phyloP scores from a whole-genome alignment of 2,888 invertebrate genomes.

The Volucella inflata region DNA sequence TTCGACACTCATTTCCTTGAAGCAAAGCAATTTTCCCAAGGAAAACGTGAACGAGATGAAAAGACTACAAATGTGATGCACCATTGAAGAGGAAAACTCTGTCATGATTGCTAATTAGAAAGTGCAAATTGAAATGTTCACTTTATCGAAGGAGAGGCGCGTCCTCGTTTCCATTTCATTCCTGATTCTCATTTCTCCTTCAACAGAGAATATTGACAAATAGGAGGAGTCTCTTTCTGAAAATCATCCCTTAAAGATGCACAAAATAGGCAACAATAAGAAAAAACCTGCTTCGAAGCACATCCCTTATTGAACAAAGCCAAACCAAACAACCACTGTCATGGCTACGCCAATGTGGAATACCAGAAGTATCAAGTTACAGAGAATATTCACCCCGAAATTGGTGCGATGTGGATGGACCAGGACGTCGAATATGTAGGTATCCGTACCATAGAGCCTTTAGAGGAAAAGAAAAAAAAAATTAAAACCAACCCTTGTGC shows the following conservation, averaged over 20 bases:
- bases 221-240: constrained; percentile 60
- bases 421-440: no score
- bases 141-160: background rate
- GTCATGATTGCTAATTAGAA: constrained; percentile 69
- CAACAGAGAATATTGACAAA: background rate
- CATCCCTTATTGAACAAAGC: constrained; percentile 32
- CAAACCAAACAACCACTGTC: constrained; percentile 59
- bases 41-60: constrained; percentile 26
- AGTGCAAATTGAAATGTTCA: constrained; percentile 64
- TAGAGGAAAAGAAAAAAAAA: background rate
- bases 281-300: constrained; percentile 49
- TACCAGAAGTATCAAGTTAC: constrained; percentile 60
- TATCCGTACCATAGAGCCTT: constrained; percentile 1
- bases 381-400: constrained; percentile 53
- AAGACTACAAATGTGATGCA: constrained; percentile 23
- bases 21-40: constrained; percentile 40
- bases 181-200: constrained; percentile 6
- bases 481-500: constrained; percentile 3
- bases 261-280: background rate
- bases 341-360: constrained; percentile 64
- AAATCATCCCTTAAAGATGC: constrained; percentile 59
- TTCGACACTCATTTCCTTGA: constrained; percentile 69
- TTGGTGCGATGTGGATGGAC: constrained; percentile 8
- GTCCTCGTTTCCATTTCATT: constrained; percentile 39
- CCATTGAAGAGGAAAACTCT: constrained; percentile 20